Evolutionary conservation across 2,888 invertebrate species (phyloP), one percentile per base, ranked within the genome.

Genomic region (Cryptus viduatorius): DNA sequence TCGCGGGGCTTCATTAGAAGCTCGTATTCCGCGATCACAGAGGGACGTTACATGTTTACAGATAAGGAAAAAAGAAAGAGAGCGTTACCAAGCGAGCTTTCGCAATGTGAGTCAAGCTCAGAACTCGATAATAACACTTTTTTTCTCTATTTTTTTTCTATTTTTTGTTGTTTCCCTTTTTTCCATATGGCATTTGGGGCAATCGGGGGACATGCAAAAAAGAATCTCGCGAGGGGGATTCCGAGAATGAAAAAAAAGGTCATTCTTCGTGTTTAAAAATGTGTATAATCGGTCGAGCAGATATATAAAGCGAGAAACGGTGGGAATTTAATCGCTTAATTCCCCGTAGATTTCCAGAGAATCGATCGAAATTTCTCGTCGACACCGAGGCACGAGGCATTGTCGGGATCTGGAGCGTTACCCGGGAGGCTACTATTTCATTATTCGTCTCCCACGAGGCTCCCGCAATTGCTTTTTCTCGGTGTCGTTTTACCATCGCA

Each of bases 1-100:
- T 75, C 73, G 48, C 73, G 73, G 73, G 73, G 64, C 73, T 75
- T 75, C 73, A 75, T 75, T 75, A 75, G 73, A 75, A 75, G 48
- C 73, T 75, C 73, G 73, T 75, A 12, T 75, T 75, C 73, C 46
- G 31, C 31, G 73, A 48, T 64, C 59, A 12, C 73, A 64, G 16
- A 29, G 44, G 31, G 48, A 31, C 59, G 59, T 4, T 24, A 59
- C 24, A 29, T 59, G 31, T 59, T 59, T 59, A 59, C 59, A 29
- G 59, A 59, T 59, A 59, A 59, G 31, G 29, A 59, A 31, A 12
- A 29, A 59, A 29, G 29, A 24, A 24, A 56, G 24, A 59, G 24
- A 59, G 24, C 12, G n/a, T 59, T 24, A 29, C 37, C 37, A 8
- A 37, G 37, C 59, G 59, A 29, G 59, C 24, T 59, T 24, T 29